Base-by-base conservation (phyloP, 1,140 invertebrate species). In the Andricus grossulariae region DNA sequence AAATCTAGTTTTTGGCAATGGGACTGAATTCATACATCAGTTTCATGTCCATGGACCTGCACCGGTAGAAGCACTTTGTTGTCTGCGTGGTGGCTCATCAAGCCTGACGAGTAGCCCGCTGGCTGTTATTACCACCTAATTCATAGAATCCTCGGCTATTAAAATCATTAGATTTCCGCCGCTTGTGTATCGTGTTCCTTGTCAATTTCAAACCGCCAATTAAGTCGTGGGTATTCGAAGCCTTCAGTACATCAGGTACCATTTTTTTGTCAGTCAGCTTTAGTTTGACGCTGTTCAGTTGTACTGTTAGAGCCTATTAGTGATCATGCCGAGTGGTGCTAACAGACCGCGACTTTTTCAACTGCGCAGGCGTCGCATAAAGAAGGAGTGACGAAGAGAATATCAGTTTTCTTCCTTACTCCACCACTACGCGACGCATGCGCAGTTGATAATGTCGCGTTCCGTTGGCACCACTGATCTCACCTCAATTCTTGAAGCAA, bases 81-180 rank as follows among this genome's bases (percentile, higher is more conserved):
- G 74, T 77, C 74, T 76, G 57, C 76, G 66, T 74, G 76, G 79
- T 75, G 71, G 60, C 75, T 80, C 81, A 80, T 82, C 76, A 55
- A 55, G 77, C 73, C 78, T 77, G 76, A 75, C 78, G 78, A 57
- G 80, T 82, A 75, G 73, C 70, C 66, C 72, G 83, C 74, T 60
- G 73, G 32, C 76, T 51, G 80, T 76, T 76, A 81, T 82, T 73
- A 72, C 75, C 72, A 60, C 76, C 50, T 81, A 78, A 78, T 72
- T 85, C 78, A 75, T 19, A 78, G 83, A 82, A 85, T 70, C 78
- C 74, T 79, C 73, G 39, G 80, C 82, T 80, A 85, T 85, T 86
- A 82, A 82, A 83, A 83, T 83, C 84, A 79, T 84, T 80, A 74
- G 78, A 84, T 82, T 80, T 74, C 66, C 25, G 51, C 66, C 50